Conservation (phyloP, 53 echinoderm and acorn worm genomes). For the Astropecten irregularis region DNA sequence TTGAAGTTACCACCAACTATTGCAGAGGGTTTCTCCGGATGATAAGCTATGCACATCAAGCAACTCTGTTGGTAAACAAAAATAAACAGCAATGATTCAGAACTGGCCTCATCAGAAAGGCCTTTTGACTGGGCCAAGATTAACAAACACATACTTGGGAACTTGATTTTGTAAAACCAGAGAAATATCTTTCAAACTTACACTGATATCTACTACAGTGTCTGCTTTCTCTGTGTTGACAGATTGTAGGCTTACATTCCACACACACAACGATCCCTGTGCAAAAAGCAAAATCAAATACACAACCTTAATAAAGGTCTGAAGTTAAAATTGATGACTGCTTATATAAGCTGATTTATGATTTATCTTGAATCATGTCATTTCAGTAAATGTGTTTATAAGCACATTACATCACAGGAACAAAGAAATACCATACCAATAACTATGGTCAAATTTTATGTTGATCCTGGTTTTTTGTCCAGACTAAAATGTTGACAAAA, state of each 20-base stretch:
- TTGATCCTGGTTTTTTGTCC: no score
- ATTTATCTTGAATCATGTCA: no score
- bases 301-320: no score
- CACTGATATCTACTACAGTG: slow-evolving; percentile 71
- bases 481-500: no score
- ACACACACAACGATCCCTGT: slow-evolving; percentile 86
- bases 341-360: no score
- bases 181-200: no score
- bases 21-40: slow-evolving; percentile 80
- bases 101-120: not conserved
- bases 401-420: no score
- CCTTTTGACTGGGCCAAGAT: not conserved
- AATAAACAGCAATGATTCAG: no score
- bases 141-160: not conserved
- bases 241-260: slow-evolving; percentile 79
- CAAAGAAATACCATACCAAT: no score
- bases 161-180: not conserved
- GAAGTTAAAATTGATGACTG: no score
- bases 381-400: no score
- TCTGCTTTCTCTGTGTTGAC: slow-evolving; percentile 76
- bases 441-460: no score
- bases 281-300: not conserved
- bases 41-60: slow-evolving; percentile 83
- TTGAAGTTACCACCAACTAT: slow-evolving; percentile 94
- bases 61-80: slow-evolving; percentile 71